Evolutionary conservation across 1,140 invertebrate genomes (phyloP).

Genomic region (Orussus abietinus): DNA sequence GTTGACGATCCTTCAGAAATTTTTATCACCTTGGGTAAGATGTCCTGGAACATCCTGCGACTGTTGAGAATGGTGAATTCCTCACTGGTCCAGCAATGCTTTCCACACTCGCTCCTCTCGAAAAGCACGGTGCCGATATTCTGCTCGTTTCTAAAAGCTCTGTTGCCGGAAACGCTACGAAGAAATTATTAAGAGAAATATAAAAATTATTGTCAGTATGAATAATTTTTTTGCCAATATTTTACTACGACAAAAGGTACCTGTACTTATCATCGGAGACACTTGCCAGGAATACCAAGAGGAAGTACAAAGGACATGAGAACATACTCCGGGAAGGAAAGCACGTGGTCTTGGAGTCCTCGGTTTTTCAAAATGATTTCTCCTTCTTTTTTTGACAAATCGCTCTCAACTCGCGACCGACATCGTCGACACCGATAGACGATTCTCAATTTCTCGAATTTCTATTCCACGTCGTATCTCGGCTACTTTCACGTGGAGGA

Average conservation of each 20-base stretch:
- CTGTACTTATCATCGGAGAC: slow-evolving; percentile 16
- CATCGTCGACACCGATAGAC: slow-evolving; percentile 3
- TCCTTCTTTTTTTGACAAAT: slow-evolving; percentile 11
- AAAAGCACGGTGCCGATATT: slow-evolving; percentile 40
- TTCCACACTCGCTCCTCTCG: slow-evolving; percentile 28
- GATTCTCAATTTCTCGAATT: background rate
- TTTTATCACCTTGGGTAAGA: slow-evolving; percentile 34
- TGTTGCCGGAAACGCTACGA: slow-evolving; percentile 1
- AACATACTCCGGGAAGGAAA: slow-evolving; percentile 28
- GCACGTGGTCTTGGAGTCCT: slow-evolving; percentile 3
- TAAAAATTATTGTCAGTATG: background rate
- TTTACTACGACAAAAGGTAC: slow-evolving; percentile 17
- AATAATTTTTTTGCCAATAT: slow-evolving; percentile 12
- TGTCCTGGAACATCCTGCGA: slow-evolving; percentile 38
- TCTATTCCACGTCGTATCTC: slow-evolving; percentile 2
- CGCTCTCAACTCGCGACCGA: background rate
- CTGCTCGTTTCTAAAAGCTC: slow-evolving; percentile 22
- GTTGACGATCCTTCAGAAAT: background rate
- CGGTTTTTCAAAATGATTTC: slow-evolving; percentile 2
- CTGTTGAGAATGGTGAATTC: slow-evolving; percentile 34
- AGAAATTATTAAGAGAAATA: background rate
- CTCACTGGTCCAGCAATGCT: slow-evolving; percentile 39
- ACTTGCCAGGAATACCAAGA: slow-evolving; percentile 18
- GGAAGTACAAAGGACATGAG: slow-evolving; percentile 25
- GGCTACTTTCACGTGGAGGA: slow-evolving; percentile 30